A percentile compares a stretch with the other conserved stretches of the same genome.
These are phyloP conservation scores for Bothrops jararaca DNA, from an alignment of 2,113 vertebrate genomes.

Conservation along the genomic window DNA sequence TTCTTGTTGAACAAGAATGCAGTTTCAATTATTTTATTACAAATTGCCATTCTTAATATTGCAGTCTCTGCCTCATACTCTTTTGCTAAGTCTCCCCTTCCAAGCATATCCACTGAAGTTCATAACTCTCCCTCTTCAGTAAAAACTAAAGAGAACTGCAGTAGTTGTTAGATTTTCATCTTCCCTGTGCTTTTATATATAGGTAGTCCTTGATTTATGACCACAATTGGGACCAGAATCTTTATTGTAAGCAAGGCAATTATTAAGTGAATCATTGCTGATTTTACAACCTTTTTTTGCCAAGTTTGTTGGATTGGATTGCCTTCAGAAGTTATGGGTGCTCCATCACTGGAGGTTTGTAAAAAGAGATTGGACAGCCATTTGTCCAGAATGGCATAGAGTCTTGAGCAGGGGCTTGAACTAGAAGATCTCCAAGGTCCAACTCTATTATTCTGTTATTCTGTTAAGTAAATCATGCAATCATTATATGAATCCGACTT, in stretches of 20 bases:
- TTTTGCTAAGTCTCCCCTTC: background rate
- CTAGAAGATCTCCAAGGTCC: too few species aligned
- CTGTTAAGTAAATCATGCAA: too few species aligned
- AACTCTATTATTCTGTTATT: too few species aligned
- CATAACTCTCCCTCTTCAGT: background rate
- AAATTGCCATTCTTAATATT: slow-evolving; percentile 40
- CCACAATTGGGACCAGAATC: background rate
- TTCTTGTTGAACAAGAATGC: slow-evolving; percentile 2
- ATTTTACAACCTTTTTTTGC: background rate
- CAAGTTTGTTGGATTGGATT: background rate
- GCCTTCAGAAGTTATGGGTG: background rate
- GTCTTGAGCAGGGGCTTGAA: background rate
- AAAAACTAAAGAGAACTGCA: too few species aligned
- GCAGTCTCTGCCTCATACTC: fast-evolving
- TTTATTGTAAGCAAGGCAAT: background rate
- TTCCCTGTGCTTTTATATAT: background rate
- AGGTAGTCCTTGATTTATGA: background rate
- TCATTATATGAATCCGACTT: too few species aligned
- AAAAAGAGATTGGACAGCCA: background rate
- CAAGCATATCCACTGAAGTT: background rate
- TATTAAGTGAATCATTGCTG: background rate
- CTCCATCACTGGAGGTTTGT: background rate
- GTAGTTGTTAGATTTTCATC: background rate
- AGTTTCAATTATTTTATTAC: slow-evolving; percentile 37
- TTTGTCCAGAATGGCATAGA: background rate